Evolutionary conservation across 2,797 vertebrate species (phyloP), one percentile per base, ranked within the genome.

Genomic region (Myripristis murdjan): DNA sequence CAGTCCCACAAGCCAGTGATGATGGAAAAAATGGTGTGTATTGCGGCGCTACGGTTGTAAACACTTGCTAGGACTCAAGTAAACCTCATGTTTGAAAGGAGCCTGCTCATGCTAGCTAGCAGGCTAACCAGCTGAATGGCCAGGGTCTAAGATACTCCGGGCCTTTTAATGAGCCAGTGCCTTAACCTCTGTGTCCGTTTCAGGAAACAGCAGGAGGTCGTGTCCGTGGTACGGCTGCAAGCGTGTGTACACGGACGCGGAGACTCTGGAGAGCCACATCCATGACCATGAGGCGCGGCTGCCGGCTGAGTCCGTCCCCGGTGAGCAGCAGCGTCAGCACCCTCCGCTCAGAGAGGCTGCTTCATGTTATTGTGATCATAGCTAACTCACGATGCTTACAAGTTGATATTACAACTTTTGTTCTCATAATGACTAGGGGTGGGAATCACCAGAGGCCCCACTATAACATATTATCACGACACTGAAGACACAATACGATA

Each of bases 161-260:
- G 0, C 26, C 4, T 1, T 22, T 6, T 10, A 2, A n/a, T n/a
- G n/a, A n/a, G n/a, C n/a, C n/a, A n/a, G n/a, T n/a, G n/a, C n/a
- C n/a, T n/a, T n/a, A n/a, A n/a, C n/a, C n/a, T n/a, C n/a, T n/a
- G n/a, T n/a, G 1, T 78, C 0, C 0, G 0, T 80, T 78, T 39
- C 62, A 90, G 89, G 65, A 9, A 78, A 22, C 23, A 68, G 46
- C 26, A 69, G 68, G 57, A 51, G 24, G 0, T 0, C 59, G 2
- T 99, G 98, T 86, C 95, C 96, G 0, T 82, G 95, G 33, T 91
- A 95, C 7, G 96, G 96, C 64, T 99, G 98, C 86, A 96, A 92
- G 53, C 92, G 96, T 23, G 92, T 93, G 31, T 99, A 96, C 87
- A 76, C 81, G 2, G 95, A 95, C 54, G 64, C 82, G 53, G 92